Percentiles rank a stretch among this genome's conserved stretches.
phyloP scores from a whole-genome alignment of 2,888 invertebrate genomes.

The Gnatocerus cornutus region DNA sequence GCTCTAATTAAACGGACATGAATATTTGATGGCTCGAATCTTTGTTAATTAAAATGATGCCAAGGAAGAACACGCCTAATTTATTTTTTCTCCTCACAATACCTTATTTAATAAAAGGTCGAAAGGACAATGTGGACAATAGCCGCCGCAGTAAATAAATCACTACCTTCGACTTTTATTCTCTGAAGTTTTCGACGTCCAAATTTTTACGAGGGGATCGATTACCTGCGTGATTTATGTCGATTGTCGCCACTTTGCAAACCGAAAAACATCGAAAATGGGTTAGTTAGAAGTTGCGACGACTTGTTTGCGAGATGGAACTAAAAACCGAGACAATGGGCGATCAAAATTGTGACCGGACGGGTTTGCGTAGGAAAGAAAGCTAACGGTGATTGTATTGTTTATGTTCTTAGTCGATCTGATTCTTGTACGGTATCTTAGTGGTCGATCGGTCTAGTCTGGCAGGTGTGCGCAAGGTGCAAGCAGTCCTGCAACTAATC shows the following conservation, averaged over 20 bases:
- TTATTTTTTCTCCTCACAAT: conserved; percentile 20
- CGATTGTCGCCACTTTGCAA: conserved; percentile 21
- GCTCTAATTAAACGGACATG: conserved; percentile 61
- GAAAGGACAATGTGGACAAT: background rate
- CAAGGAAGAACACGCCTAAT: conserved; percentile 34
- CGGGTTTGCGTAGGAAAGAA: conserved; percentile 35
- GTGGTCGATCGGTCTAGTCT: conserved; percentile 42
- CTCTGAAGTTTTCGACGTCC: conserved; percentile 7
- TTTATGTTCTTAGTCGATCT: conserved; percentile 41
- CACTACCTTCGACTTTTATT: conserved; percentile 33
- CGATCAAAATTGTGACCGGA: conserved; percentile 33
- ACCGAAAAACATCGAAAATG: background rate
- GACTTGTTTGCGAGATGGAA: too few species aligned
- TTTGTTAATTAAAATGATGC: conserved; percentile 56
- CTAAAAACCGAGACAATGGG: conserved; percentile 41
- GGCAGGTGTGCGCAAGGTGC: conserved; percentile 47
- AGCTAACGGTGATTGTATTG: conserved; percentile 49
- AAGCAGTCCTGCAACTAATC: conserved; percentile 43
- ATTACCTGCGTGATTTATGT: conserved; percentile 24
- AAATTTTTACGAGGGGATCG: conserved; percentile 7
- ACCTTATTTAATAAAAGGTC: conserved; percentile 14
- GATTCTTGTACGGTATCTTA: conserved; percentile 48
- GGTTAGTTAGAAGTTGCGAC: too few species aligned
- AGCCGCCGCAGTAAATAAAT: conserved; percentile 23
- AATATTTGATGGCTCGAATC: conserved; percentile 59